These are phyloP conservation scores for Lasioglossum albipes DNA, from an alignment of 1,140 invertebrate species.

Conservation along the genomic window DNA sequence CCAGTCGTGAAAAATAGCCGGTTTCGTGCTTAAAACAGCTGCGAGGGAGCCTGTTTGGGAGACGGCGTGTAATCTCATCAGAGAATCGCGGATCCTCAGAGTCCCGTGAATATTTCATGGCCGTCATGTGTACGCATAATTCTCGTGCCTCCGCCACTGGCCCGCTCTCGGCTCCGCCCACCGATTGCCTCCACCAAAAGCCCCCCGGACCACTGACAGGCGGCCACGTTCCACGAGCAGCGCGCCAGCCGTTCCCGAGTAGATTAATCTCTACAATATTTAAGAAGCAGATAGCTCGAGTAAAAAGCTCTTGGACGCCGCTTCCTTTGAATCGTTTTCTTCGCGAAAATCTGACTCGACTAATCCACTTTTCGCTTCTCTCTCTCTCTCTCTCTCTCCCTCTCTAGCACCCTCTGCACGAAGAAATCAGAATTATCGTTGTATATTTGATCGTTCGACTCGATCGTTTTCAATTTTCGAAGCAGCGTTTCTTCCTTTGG, in stretches of 20 bases:
- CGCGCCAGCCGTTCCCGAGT: slow-evolving; percentile 44
- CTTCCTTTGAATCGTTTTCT: slow-evolving; percentile 33
- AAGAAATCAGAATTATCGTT: too few species aligned
- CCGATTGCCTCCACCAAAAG: background rate
- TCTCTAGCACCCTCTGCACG: too few species aligned
- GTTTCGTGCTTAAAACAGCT: background rate
- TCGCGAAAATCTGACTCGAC: slow-evolving; percentile 28
- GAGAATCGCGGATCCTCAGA: slow-evolving; percentile 47
- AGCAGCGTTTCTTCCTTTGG: too few species aligned
- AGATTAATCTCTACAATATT: slow-evolving; percentile 75
- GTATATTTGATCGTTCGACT: too few species aligned
- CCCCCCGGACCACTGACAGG: slow-evolving; percentile 28
- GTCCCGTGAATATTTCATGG: slow-evolving; percentile 65
- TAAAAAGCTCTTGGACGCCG: slow-evolving; percentile 42
- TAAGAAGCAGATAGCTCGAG: slow-evolving; percentile 55
- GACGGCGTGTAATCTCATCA: slow-evolving; percentile 36
- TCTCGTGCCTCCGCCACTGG: slow-evolving; percentile 49
- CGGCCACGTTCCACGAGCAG: slow-evolving; percentile 25
- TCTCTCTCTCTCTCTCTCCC: too few species aligned
- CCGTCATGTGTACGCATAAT: slow-evolving; percentile 71
- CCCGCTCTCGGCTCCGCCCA: background rate
- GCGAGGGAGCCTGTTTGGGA: background rate
- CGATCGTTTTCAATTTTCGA: too few species aligned
- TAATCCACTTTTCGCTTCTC: background rate
- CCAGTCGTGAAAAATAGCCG: background rate